Percentiles rank a stretch among this genome's conserved stretches.
Evolutionary conservation across 2,888 invertebrate genomes (phyloP).

Genomic region (Drosophila acutilabella): DNA sequence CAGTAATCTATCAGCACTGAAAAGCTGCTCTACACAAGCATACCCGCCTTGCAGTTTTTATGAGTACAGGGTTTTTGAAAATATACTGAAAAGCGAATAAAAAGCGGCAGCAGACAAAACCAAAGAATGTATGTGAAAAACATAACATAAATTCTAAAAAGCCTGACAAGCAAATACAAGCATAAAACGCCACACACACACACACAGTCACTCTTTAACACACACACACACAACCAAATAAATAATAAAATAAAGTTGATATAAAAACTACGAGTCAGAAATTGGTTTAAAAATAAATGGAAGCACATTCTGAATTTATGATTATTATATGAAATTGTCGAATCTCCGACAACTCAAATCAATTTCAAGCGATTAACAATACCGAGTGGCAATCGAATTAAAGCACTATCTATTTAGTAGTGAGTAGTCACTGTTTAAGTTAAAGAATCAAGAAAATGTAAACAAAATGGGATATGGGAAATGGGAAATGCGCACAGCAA

Average conservation of each 20-base stretch:
- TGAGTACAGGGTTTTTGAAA: constrained; percentile 31
- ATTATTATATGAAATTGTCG: constrained; percentile 50
- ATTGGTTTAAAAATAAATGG: constrained; percentile 78
- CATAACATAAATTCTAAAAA: constrained; percentile 77
- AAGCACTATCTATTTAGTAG: constrained; percentile 29
- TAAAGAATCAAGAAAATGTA: constrained; percentile 48
- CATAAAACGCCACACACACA: constrained; percentile 42
- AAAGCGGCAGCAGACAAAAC: constrained; percentile 67
- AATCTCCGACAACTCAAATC: constrained; percentile 21
- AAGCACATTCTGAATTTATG: constrained; percentile 68
- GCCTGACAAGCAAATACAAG: constrained; percentile 72
- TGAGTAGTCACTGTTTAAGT: constrained; percentile 49
- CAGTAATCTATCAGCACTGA: too few relatives aligned
- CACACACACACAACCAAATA: constrained; percentile 28
- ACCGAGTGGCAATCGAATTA: constrained; percentile 7
- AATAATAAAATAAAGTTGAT: constrained; percentile 64
- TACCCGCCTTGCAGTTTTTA: constrained; percentile 6
- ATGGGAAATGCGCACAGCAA: constrained; percentile 75
- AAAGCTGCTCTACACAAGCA: neutral
- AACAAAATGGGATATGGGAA: constrained; percentile 57
- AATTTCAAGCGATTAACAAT: constrained; percentile 54
- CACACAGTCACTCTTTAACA: neutral
- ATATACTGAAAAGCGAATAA: constrained; percentile 55
- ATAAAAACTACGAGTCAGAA: constrained; percentile 69
- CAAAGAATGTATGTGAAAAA: constrained; percentile 74